Evolutionary conservation across 2,113 vertebrate species (phyloP), one percentile per base, ranked within the genome.

Genomic region (Electrona antarctica): DNA sequence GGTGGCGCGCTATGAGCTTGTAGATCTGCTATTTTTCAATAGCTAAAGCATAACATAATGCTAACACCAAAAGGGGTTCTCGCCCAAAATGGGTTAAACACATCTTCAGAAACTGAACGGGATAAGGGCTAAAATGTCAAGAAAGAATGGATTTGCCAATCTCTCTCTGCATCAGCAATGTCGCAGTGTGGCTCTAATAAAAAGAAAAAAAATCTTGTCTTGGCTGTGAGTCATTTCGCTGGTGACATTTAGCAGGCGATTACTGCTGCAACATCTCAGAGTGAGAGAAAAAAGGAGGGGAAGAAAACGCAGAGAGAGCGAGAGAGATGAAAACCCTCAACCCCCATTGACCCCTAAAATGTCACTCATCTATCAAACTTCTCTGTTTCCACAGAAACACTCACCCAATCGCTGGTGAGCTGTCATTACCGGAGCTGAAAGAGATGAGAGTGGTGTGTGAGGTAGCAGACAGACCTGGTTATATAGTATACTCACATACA

Each of bases 351-450:
- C 81, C 78, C 71, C 68, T 71, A 12, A 87, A 90, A 86, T 86
- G 79, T 83, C 79, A 84, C 67, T 85, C 78, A 77, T 88, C 69
- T 75, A 85, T 88, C 78, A 85, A 73, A 71, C 64, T 54, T 46
- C 47, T 69, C 68, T 41, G 83, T 88, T 84, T 77, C 88, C 83
- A 87, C 3, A 66, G 83, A 82, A 71, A 92, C 85, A 90, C 93
- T 92, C 82, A 92, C 93, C 92, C 84, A 21, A 88, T 78, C 69
- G 74, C 63, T 41, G 81, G 77, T 48, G 78, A 76, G 71, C 79
- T 77, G 82, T 85, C 82, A 77, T 87, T 87, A 78, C 72, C 67
- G 11, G 73, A 79, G 76, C 92, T 92, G 88, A 73, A 90, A 91
- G 68, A 90, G 54, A 85, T 54, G 55, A 79, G 71, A 80, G 48